Conservation (phyloP, 2,888 invertebrate genomes). For the Agonum fuliginosum region DNA sequence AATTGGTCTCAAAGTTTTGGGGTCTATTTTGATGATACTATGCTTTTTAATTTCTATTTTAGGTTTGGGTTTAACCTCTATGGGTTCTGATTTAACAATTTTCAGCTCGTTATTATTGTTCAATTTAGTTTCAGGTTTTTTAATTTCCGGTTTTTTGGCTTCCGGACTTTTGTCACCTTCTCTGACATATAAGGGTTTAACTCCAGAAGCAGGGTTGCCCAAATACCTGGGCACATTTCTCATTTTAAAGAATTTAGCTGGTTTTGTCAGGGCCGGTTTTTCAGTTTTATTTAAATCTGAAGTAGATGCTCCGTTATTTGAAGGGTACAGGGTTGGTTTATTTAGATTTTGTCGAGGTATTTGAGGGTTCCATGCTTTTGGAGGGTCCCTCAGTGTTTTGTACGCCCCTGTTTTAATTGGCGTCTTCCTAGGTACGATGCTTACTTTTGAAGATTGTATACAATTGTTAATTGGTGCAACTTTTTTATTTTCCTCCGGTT, state of each 20-base stretch:
- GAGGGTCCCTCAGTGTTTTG: constrained; percentile 77
- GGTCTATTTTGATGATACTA: constrained; percentile 75
- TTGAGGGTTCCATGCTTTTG: constrained; percentile 79
- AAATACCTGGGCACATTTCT: constrained; percentile 76
- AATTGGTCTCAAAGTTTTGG: constrained; percentile 76
- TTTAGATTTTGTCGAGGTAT: constrained; percentile 73
- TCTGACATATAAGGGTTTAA: constrained; percentile 76
- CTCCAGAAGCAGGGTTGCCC: constrained; percentile 77
- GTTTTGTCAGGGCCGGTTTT: constrained; percentile 73
- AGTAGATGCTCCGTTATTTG: constrained; percentile 59
- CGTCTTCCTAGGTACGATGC: constrained; percentile 63
- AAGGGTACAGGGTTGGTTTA: constrained; percentile 65
- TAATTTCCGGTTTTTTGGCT: constrained; percentile 11
- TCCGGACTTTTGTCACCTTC: constrained; percentile 61
- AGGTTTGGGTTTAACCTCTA: constrained; percentile 60
- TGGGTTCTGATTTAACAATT: constrained; percentile 20
- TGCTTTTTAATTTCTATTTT: constrained; percentile 70
- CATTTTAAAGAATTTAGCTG: constrained; percentile 77
- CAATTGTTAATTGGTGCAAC: constrained; percentile 11
- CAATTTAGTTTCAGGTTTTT: constrained; percentile 19
- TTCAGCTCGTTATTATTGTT: constrained; percentile 57
- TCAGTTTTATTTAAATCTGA: constrained; percentile 63
- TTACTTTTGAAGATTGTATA: constrained; percentile 61
- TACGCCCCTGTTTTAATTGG: constrained; percentile 69
- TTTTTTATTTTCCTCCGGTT: constrained; percentile 14